These are phyloP conservation scores for Brachionus koreanus DNA, from an alignment of 1,140 invertebrate genomes.

Conservation along the genomic window DNA sequence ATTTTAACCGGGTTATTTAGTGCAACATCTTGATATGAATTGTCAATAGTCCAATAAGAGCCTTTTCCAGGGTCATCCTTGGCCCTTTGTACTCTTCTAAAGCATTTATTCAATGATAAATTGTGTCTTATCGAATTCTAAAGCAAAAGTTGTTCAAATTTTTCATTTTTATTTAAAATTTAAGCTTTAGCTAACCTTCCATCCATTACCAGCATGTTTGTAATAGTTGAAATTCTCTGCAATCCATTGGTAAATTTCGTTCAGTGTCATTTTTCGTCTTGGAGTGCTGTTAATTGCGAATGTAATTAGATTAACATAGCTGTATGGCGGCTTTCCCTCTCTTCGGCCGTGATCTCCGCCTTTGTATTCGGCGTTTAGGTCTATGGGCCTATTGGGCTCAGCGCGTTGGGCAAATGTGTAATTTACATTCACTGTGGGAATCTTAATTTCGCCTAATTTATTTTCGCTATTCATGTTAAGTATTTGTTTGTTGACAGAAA, in stretches of 20 bases:
- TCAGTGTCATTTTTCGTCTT: slow-evolving; percentile 61
- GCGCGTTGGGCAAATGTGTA: slow-evolving; percentile 51
- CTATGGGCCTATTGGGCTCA: slow-evolving; percentile 51
- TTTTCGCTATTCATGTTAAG: slow-evolving; percentile 42
- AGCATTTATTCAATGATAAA: slow-evolving; percentile 44
- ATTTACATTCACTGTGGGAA: slow-evolving; percentile 5
- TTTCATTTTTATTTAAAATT: slow-evolving; percentile 48
- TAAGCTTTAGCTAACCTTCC: slow-evolving; percentile 62
- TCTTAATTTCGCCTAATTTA: neutral
- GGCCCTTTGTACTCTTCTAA: slow-evolving; percentile 26
- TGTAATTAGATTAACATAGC: slow-evolving; percentile 70
- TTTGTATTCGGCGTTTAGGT: slow-evolving; percentile 51
- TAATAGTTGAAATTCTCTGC: slow-evolving; percentile 64
- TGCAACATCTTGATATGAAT: slow-evolving; percentile 22
- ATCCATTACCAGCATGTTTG: slow-evolving; percentile 67
- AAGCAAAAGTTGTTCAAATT: slow-evolving; percentile 12
- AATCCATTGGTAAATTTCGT: slow-evolving; percentile 62
- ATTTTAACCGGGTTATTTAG: slow-evolving; percentile 6
- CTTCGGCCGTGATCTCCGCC: slow-evolving; percentile 49
- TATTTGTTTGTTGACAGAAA: slow-evolving; percentile 48
- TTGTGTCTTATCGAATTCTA: slow-evolving; percentile 38
- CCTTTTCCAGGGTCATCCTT: slow-evolving; percentile 47
- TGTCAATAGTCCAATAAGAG: slow-evolving; percentile 58
- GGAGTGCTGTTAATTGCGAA: slow-evolving; percentile 69
- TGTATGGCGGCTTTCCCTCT: slow-evolving; percentile 64